A percentile compares a stretch with the other conserved stretches of the same genome.
Conservation (phyloP, 2,113 vertebrate genomes). For the Cacatua alba region DNA sequence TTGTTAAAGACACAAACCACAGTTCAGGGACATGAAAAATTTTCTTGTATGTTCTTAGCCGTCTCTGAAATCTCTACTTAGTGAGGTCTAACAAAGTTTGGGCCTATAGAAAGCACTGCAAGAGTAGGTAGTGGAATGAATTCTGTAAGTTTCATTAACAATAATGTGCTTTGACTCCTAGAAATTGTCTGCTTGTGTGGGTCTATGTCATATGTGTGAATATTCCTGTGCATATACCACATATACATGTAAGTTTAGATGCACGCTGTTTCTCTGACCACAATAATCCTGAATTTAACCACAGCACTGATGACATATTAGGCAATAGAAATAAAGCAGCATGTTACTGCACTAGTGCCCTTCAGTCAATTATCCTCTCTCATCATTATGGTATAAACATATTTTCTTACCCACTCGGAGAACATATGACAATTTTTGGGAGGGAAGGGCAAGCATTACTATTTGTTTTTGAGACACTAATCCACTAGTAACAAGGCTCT, state of each 20-base stretch:
- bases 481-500: background rate
- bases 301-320: background rate
- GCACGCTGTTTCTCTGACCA: background rate
- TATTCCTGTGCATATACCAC: background rate
- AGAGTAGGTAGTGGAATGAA: background rate
- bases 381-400: background rate
- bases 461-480: background rate
- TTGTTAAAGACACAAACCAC: background rate
- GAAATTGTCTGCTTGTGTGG: background rate
- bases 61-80: background rate
- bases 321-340: background rate
- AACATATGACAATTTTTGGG: rapidly evolving
- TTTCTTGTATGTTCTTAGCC: background rate
- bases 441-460: background rate
- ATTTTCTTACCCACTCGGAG: background rate
- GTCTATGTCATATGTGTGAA: background rate
- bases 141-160: background rate
- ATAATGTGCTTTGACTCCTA: background rate
- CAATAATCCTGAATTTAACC: background rate
- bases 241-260: background rate
- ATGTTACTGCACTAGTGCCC: background rate
- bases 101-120: background rate
- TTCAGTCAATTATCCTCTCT: background rate
- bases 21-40: background rate
- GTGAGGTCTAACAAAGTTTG: background rate